Conservation (phyloP, 1,140 invertebrate genomes). For the Cyphomyrmex costatus region DNA sequence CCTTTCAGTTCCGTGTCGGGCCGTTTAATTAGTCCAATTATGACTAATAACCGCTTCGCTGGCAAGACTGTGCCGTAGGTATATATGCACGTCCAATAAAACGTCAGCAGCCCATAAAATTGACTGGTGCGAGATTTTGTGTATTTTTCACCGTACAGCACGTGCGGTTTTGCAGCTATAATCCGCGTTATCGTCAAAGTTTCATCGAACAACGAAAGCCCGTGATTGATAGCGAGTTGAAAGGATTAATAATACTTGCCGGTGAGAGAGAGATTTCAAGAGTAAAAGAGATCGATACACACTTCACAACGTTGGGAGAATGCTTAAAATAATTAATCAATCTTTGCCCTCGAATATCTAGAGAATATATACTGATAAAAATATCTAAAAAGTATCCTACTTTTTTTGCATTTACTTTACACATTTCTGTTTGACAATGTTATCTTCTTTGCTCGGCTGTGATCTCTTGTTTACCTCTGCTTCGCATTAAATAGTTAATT, state of each 20-base stretch:
- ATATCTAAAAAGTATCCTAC: background rate
- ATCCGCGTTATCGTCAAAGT: conserved; percentile 56
- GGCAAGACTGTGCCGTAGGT: background rate
- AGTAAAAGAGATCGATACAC: conserved; percentile 23
- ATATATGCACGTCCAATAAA: conserved; percentile 27
- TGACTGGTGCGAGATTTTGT: conserved; percentile 60
- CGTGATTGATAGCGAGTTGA: conserved; percentile 53
- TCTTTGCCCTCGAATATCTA: background rate
- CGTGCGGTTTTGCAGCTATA: conserved; percentile 51
- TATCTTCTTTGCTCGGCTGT: background rate
- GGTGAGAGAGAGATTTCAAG: background rate
- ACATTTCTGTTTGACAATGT: background rate
- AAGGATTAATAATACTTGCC: conserved; percentile 45
- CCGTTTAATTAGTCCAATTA: conserved; percentile 73
- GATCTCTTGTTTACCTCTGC: background rate
- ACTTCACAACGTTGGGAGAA: background rate
- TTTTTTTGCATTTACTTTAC: background rate
- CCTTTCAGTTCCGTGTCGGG: conserved; percentile 52
- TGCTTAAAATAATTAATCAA: conserved; percentile 10
- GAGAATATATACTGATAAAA: background rate
- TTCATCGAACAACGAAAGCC: conserved; percentile 48
- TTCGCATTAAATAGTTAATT: conserved; percentile 37
- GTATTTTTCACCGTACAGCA: conserved; percentile 45
- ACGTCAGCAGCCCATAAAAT: conserved; percentile 56
- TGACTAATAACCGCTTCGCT: conserved; percentile 53